Evolutionary conservation across 2,888 invertebrate genomes (phyloP).

Genomic region (Agrochola circellaris): DNA sequence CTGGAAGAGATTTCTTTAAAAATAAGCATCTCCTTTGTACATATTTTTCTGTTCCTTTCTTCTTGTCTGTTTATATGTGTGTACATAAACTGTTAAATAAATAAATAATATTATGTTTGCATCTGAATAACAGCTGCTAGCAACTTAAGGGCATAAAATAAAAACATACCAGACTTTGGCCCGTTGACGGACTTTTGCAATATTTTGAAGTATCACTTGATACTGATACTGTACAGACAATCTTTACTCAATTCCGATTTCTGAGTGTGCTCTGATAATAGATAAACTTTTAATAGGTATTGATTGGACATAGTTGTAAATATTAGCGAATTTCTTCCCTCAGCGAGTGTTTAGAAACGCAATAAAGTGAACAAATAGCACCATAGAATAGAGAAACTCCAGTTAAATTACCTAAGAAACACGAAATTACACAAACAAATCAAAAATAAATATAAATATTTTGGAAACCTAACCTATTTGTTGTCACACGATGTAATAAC

Average conservation of each 20-base stretch:
- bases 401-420: background rate
- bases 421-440: slow-evolving; percentile 18
- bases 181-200: background rate
- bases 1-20: too few species aligned
- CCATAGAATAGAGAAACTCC: background rate
- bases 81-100: too few species aligned
- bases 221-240: background rate
- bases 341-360: background rate
- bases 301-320: background rate
- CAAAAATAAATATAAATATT: slow-evolving; percentile 47
- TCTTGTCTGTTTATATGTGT: too few species aligned
- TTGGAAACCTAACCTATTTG: slow-evolving; percentile 82
- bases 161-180: background rate
- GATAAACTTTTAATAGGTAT: background rate
- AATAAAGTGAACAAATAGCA: background rate
- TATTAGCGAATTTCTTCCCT: background rate
- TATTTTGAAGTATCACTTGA: background rate
- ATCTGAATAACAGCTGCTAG: slow-evolving; percentile 2
- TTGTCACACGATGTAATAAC: slow-evolving; percentile 72
- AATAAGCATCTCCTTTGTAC: too few species aligned
- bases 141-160: background rate
- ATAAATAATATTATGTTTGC: background rate
- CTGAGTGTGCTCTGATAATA: background rate
- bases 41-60: too few species aligned
- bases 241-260: background rate